Base-by-base conservation (phyloP, 2,113 vertebrate genomes). In the Stigmatopora nigra region DNA sequence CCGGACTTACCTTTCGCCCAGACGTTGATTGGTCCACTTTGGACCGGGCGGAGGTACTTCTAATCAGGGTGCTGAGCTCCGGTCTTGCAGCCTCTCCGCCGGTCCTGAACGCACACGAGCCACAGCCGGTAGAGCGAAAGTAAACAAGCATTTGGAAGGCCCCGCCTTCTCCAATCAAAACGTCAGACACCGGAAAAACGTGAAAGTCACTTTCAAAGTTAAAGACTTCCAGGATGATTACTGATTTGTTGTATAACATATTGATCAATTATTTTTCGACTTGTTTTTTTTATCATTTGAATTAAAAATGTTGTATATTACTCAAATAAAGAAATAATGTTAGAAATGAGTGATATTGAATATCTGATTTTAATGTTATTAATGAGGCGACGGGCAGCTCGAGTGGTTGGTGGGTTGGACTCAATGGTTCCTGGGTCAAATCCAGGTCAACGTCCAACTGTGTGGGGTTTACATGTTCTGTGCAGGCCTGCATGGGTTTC, bases 201-300 rank as follows among this genome's bases (percentile, higher is more conserved):
- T 7, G 1, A 1, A 6, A 1, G 10, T 16, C 5, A 12, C 67
- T 73, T 84, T 84, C 80, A 84, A 62, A 81, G 76, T 87, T 79
- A 79, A 74, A 65, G 0, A 3, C 0, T 11, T 12, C 25, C 3
- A 31, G 25, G 1, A 16, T 5, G 20, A 4, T 10, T 15, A 6
- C 45, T 11, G 61, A 19, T 15, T 31, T 31, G 15, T 46, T 20
- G 1, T 3, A 38, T 38, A 0, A 15, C 3, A 31, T 31, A 31
- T 31, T 31, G 25, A 31, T 31, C 25, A 31, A 31, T 31, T 31
- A 31, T 31, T 31, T 31, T 31, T 31, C 3, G 3, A 31, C 1
- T 31, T 31, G 25, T 31, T 31, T 31, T 31, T 31, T 31, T 31
- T 31, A 58, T n/a, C 15, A 31, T 31, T 31, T 58, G 15, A 58